A percentile compares a stretch with the other conserved stretches of the same genome.
phyloP scores from a whole-genome alignment of 2,888 invertebrate genomes.

The Baronia brevicornis region DNA sequence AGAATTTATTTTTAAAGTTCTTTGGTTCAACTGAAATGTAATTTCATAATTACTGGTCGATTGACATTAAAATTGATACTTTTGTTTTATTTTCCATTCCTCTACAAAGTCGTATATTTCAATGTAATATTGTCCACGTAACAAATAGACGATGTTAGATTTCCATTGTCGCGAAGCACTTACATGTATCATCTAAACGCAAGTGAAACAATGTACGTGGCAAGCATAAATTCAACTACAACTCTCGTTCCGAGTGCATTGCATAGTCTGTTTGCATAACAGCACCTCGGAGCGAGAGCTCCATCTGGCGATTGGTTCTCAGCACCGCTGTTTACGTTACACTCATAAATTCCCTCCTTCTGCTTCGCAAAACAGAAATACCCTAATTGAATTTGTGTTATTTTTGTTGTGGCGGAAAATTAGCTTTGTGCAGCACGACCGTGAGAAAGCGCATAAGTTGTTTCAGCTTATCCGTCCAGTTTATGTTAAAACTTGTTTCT shows the following conservation, averaged over 20 bases:
- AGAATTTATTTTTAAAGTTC: too few species aligned
- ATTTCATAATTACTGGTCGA: too few species aligned
- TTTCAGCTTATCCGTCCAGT: slow-evolving; percentile 34
- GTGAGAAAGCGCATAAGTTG: slow-evolving; percentile 60
- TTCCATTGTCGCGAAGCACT: slow-evolving; percentile 7
- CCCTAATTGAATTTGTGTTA: slow-evolving; percentile 71
- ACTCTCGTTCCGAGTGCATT: slow-evolving; percentile 15
- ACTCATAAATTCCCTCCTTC: slow-evolving; percentile 51
- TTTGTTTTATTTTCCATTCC: too few species aligned
- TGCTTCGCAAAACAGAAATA: slow-evolving; percentile 53
- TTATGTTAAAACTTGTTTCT: slow-evolving; percentile 35
- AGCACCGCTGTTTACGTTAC: slow-evolving; percentile 46
- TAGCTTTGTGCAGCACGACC: slow-evolving; percentile 58
- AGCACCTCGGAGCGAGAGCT: slow-evolving; percentile 22
- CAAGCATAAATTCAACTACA: slow-evolving; percentile 14
- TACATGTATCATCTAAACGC: slow-evolving; percentile 6
- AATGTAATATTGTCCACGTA: too few species aligned
- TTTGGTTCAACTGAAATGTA: too few species aligned
- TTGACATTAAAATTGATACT: too few species aligned
- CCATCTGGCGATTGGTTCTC: slow-evolving; percentile 54
- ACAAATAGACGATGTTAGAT: slow-evolving; percentile 6
- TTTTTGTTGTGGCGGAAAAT: slow-evolving; percentile 64
- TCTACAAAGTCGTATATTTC: too few species aligned
- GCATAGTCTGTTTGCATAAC: slow-evolving; percentile 28
- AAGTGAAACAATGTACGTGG: slow-evolving; percentile 17